Percentiles rank a stretch among this genome's conserved stretches.
Evolutionary conservation across 2,113 vertebrate species (phyloP).

Genomic region (Scortum barcoo): DNA sequence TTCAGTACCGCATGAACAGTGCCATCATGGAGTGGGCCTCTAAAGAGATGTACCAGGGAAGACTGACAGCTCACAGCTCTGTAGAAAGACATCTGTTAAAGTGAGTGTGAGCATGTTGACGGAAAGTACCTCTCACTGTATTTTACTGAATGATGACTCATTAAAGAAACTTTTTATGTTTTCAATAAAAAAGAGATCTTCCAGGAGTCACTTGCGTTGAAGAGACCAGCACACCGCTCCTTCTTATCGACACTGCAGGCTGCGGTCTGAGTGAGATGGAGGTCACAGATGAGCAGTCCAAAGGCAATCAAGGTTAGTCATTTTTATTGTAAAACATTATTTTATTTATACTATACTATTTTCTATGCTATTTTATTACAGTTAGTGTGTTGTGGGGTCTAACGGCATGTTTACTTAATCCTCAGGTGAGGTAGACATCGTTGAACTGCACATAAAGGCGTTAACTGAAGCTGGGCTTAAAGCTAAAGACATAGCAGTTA

Average conservation of each 20-base stretch:
- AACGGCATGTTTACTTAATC: constrained; percentile 12
- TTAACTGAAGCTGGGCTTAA: constrained; percentile 91
- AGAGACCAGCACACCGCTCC: constrained; percentile 88
- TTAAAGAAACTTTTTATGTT: neutral
- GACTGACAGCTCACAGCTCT: constrained; percentile 88
- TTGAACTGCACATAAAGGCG: constrained; percentile 88
- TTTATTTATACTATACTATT: too few species aligned
- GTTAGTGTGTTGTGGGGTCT: neutral
- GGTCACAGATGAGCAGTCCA: constrained; percentile 90
- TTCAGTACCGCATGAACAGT: constrained; percentile 97
- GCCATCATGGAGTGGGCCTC: constrained; percentile 95
- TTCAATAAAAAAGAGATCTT: constrained; percentile 87
- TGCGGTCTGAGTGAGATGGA: constrained; percentile 94
- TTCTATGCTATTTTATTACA: too few species aligned
- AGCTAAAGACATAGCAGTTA: constrained; percentile 90
- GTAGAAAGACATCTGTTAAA: constrained; percentile 91
- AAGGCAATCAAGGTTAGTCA: constrained; percentile 91
- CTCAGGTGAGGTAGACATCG: constrained; percentile 93
- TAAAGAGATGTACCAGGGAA: constrained; percentile 89
- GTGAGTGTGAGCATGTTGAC: constrained; percentile 78
- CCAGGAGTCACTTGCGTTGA: constrained; percentile 86
- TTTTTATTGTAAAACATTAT: neutral
- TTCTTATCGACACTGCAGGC: constrained; percentile 94
- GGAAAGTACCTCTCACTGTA: neutral
- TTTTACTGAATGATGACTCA: neutral